phyloP scores from a whole-genome alignment of 2,113 vertebrate species.

The Hemiprocne comata region DNA sequence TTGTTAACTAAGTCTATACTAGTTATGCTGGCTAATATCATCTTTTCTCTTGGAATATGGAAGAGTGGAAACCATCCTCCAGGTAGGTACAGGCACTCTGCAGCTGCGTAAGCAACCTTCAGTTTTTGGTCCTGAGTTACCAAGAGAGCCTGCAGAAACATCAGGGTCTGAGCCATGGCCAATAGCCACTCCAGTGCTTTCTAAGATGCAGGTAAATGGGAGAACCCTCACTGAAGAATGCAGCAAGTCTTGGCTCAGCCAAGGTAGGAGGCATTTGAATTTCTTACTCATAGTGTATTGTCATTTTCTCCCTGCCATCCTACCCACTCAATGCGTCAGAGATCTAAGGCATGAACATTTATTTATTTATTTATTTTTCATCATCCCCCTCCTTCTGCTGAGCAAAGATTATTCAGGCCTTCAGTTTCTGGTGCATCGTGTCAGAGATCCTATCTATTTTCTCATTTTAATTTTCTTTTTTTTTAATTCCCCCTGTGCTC shows the following conservation, averaged over 20 bases:
- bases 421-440: background rate
- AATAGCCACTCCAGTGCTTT: background rate
- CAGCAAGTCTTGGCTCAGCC: background rate
- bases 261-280: conserved; percentile 63
- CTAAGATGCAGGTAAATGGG: conserved; percentile 3
- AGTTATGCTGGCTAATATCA: background rate
- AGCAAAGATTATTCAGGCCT: background rate
- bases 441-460: background rate
- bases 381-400: background rate
- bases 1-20: background rate
- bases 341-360: background rate
- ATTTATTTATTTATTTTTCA: background rate
- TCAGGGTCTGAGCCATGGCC: background rate
- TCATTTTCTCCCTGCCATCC: conserved; percentile 48
- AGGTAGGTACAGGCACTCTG: background rate
- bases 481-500: background rate
- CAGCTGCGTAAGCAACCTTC: background rate
- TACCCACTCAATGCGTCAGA: conserved; percentile 62
- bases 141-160: background rate
- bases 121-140: background rate
- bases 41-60: background rate
- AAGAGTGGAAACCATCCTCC: background rate
- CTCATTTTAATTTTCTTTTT: background rate
- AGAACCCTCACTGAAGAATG: background rate
- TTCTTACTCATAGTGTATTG: conserved; percentile 62